Conservation (phyloP, 2,797 vertebrate species). For the Paramormyrops hopkinsi region DNA sequence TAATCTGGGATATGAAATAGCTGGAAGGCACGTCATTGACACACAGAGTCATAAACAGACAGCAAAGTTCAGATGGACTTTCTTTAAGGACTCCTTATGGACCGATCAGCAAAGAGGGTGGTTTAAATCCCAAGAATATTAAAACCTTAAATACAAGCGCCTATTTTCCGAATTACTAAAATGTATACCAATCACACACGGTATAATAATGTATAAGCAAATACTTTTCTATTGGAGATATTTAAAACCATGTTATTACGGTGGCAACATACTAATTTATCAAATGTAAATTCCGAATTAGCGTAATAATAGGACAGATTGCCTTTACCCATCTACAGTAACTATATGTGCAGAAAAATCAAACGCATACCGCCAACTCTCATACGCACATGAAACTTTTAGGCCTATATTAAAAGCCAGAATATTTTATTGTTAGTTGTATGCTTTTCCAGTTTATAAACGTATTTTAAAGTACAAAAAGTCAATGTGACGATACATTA, state of each 20-base stretch:
- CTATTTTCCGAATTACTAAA: not conserved
- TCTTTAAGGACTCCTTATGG: not conserved
- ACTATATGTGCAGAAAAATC: not conserved
- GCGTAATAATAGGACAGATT: not conserved
- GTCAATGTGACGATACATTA: not conserved
- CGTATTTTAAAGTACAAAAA: not conserved
- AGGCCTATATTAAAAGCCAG: not conserved
- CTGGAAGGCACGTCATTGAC: constrained; percentile 20
- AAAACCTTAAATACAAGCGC: not conserved
- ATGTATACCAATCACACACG: not conserved
- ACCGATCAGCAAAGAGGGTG: not conserved
- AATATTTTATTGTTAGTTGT: not conserved
- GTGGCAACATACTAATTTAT: not conserved
- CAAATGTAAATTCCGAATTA: not conserved
- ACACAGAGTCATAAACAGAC: constrained; percentile 55
- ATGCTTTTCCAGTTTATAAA: not conserved
- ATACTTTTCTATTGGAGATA: not conserved
- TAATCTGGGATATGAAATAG: not conserved
- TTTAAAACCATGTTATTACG: not conserved
- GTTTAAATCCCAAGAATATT: not conserved
- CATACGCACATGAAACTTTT: not conserved
- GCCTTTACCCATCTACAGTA: not conserved
- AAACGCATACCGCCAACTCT: not conserved
- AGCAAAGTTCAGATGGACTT: constrained; percentile 56
- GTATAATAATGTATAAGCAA: not conserved